Conservation (phyloP, 2,797 vertebrate genomes). For the Neopelma chrysocephalum region DNA sequence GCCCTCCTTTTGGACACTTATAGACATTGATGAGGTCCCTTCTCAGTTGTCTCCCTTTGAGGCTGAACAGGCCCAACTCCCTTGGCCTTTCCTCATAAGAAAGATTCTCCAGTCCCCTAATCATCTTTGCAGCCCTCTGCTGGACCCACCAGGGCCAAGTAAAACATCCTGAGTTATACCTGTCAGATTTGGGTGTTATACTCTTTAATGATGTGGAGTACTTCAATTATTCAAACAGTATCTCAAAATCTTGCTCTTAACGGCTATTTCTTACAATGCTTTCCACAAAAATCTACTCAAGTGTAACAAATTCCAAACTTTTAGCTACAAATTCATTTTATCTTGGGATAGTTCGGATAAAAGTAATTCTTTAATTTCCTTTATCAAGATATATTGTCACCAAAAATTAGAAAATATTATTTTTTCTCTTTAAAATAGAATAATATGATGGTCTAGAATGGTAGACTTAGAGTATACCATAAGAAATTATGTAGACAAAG, state of each 20-base stretch:
- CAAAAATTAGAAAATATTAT: not conserved
- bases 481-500: not conserved
- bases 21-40: accelerated
- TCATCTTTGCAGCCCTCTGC: not conserved
- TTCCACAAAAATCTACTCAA: not conserved
- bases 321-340: not conserved
- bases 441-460: not conserved
- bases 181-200: not conserved
- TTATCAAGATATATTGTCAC: not conserved
- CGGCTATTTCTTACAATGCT: not conserved
- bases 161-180: not conserved
- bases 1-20: not conserved
- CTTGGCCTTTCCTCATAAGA: not conserved
- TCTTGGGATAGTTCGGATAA: not conserved
- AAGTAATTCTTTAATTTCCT: not conserved
- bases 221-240: not conserved
- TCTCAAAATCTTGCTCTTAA: not conserved
- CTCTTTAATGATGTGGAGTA: not conserved
- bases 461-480: not conserved
- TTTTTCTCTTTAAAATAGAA: not conserved
- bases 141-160: not conserved
- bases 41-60: not conserved
- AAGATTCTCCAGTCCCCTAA: not conserved
- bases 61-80: not conserved
- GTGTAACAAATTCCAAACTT: not conserved